Evolutionary conservation across 2,888 invertebrate genomes (phyloP).

Genomic region (Crepidodera aurea): DNA sequence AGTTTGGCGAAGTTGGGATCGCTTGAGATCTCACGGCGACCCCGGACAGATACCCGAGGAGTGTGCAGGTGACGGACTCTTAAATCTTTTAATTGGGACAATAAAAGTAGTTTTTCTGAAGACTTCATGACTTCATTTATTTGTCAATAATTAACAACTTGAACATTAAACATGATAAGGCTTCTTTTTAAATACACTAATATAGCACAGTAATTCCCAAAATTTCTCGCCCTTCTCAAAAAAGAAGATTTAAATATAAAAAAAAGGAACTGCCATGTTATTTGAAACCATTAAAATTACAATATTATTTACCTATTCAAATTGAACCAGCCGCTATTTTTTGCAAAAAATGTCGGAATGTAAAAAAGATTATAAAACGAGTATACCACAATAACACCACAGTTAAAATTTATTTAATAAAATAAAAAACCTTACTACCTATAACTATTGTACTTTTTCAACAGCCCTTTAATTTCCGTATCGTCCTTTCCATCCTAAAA

Average conservation of each 20-base stretch:
- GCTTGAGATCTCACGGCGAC: too few species aligned
- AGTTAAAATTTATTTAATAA: conserved; percentile 23
- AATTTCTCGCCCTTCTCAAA: background rate
- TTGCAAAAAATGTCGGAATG: conserved; percentile 1
- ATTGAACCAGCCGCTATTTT: background rate
- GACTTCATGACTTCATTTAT: background rate
- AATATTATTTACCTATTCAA: background rate
- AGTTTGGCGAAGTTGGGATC: too few species aligned
- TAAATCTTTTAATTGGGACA: too few species aligned
- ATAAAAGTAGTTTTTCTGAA: background rate
- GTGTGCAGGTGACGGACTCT: too few species aligned
- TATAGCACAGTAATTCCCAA: background rate
- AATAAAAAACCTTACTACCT: conserved; percentile 45
- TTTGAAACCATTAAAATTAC: background rate
- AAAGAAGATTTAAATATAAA: too few species aligned
- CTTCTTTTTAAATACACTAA: background rate
- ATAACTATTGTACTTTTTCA: conserved; percentile 53
- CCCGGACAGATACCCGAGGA: too few species aligned
- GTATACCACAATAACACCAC: conserved; percentile 16
- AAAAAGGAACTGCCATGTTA: too few species aligned
- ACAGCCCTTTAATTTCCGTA: conserved; percentile 51
- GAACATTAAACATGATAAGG: background rate
- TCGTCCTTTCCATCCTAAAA: conserved; percentile 53
- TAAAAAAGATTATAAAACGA: background rate
- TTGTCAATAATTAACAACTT: conserved; percentile 3